phyloP scores from a whole-genome alignment of 2,797 vertebrate species.

The Pseudotriccus pelzelni region DNA sequence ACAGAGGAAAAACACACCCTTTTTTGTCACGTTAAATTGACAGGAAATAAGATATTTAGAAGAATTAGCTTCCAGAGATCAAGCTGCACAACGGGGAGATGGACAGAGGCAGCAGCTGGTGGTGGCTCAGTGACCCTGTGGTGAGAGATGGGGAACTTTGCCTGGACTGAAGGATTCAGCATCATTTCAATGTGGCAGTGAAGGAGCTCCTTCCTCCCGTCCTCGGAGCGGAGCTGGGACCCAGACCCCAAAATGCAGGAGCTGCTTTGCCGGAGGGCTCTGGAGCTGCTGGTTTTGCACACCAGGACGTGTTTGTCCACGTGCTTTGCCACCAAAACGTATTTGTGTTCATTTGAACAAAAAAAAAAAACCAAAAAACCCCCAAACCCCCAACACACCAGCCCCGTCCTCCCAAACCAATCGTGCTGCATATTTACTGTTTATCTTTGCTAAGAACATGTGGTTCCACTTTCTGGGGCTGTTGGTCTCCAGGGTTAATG shows the following conservation, averaged over 20 bases:
- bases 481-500: slow-evolving; percentile 69
- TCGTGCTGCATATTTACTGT: not conserved
- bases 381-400: rapidly evolving
- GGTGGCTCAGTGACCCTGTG: slow-evolving; percentile 40
- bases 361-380: no score
- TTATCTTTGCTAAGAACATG: slow-evolving; percentile 66
- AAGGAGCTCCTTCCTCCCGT: not conserved
- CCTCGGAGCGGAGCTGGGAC: not conserved
- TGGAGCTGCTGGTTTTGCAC: not conserved
- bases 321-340: not conserved
- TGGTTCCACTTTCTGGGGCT: slow-evolving; percentile 77
- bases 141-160: slow-evolving; percentile 44
- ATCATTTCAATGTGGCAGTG: slow-evolving; percentile 14
- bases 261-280: not conserved
- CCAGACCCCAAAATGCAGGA: not conserved
- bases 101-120: slow-evolving; percentile 32
- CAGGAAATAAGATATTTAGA: not conserved
- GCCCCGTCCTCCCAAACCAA: not conserved
- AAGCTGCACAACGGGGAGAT: not conserved
- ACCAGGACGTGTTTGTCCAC: rapidly evolving
- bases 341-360: not conserved
- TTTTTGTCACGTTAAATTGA: not conserved
- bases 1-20: not conserved
- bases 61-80: not conserved
- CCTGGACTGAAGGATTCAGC: not conserved